Percentiles rank a stretch among this genome's conserved stretches.
Evolutionary conservation across 30 jellyfish, hydroid and myxozoan species (phyloP).

Genomic region (Hydractinia echinata): DNA sequence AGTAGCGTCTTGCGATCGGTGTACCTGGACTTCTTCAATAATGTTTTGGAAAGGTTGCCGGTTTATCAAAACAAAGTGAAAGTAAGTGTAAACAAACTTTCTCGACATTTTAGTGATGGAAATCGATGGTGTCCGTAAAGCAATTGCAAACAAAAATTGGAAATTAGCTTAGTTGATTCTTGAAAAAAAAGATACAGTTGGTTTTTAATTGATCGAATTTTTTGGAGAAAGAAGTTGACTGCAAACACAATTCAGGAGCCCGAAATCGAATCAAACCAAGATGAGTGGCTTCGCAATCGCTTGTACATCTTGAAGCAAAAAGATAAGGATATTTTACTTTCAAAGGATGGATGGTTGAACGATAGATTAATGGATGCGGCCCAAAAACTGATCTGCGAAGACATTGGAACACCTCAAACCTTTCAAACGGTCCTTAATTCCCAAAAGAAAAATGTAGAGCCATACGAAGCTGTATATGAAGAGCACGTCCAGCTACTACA

Average conservation of each 20-base stretch:
- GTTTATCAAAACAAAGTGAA: background rate
- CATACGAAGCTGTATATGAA: background rate
- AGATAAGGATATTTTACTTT: slow-evolving; percentile 2
- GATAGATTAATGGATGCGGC: background rate
- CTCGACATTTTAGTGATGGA: background rate
- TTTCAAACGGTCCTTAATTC: background rate
- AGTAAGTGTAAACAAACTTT: background rate
- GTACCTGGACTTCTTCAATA: too few relatives aligned
- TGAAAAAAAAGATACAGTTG: background rate
- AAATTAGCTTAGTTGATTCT: background rate
- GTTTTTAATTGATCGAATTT: background rate
- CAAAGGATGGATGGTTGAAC: slow-evolving; percentile 3
- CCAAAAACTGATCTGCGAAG: background rate
- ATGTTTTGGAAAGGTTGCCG: too few relatives aligned
- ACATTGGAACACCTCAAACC: background rate
- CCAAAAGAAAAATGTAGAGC: background rate
- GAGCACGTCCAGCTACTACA: background rate
- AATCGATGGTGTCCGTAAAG: slow-evolving; percentile 3
- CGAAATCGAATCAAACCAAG: background rate
- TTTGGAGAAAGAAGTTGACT: background rate
- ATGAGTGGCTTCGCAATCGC: slow-evolving; percentile 6
- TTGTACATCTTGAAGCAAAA: background rate
- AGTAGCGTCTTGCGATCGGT: too few relatives aligned
- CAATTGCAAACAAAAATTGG: background rate
- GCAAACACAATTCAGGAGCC: background rate